These are phyloP conservation scores for Cryptotis parvus DNA, from an alignment of 2,113 vertebrate genomes.

Conservation along the genomic window DNA sequence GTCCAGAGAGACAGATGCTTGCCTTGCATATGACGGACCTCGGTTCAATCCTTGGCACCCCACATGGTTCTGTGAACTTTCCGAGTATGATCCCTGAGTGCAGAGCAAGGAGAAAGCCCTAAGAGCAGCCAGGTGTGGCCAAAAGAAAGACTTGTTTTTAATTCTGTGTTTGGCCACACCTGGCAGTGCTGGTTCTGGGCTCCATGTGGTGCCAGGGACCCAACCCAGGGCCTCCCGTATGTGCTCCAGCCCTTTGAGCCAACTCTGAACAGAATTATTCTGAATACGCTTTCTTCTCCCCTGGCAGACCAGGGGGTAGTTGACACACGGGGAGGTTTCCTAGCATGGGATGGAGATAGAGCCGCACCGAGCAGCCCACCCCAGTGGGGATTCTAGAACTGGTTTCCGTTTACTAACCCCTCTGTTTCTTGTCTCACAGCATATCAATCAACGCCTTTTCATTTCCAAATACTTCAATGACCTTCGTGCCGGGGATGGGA, in stretches of 20 bases:
- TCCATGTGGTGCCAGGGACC: too few relatives aligned
- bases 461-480: conserved; percentile 82
- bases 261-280: neutral
- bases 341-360: neutral
- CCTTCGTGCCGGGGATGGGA: conserved; percentile 81
- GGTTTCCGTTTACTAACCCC: conserved; percentile 7
- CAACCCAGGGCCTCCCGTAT: too few relatives aligned
- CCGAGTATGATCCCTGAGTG: too few relatives aligned
- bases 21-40: too few relatives aligned
- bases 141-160: too few relatives aligned
- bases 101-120: too few relatives aligned
- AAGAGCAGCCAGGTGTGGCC: too few relatives aligned
- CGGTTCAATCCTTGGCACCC: too few relatives aligned
- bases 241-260: neutral
- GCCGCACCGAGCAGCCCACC: neutral
- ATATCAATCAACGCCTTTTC: conserved; percentile 82
- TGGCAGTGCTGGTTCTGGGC: too few relatives aligned
- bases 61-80: too few relatives aligned
- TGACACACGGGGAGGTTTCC: neutral
- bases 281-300: neutral
- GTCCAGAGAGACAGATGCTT: too few relatives aligned
- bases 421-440: conserved; percentile 75
- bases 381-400: neutral
- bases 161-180: too few relatives aligned
- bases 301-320: neutral